A percentile compares a stretch with the other conserved stretches of the same genome.
Evolutionary conservation across 2,113 vertebrate genomes (phyloP).

Genomic region (Globicephala melas): DNA sequence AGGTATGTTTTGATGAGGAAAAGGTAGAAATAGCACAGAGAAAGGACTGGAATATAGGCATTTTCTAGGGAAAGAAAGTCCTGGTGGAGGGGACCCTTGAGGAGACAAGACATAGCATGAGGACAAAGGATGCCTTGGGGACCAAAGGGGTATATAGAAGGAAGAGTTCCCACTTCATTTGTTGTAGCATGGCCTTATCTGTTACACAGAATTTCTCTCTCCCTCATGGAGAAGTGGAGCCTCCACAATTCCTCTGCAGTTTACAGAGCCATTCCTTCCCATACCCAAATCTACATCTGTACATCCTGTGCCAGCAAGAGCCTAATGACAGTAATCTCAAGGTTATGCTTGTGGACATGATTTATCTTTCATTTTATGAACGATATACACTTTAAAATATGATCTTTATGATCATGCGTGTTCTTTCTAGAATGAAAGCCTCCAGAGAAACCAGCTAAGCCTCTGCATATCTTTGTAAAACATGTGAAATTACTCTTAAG

Average conservation of each 20-base stretch:
- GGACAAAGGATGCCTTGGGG: neutral
- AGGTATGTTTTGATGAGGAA: neutral
- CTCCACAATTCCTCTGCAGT: neutral
- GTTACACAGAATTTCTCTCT: neutral
- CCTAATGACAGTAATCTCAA: neutral
- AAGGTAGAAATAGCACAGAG: neutral
- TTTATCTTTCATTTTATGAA: conserved; percentile 26
- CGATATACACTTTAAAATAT: neutral
- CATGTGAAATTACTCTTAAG: neutral
- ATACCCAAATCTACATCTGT: neutral
- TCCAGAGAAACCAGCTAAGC: neutral
- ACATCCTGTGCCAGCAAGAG: neutral
- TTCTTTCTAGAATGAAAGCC: neutral
- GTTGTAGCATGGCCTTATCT: neutral
- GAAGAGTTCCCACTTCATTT: neutral
- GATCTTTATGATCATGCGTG: neutral
- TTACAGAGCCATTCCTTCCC: neutral
- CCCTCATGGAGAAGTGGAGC: neutral
- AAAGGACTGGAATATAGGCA: neutral
- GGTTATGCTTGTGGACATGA: neutral
- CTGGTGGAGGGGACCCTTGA: neutral
- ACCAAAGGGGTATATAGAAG: neutral
- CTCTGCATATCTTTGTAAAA: neutral
- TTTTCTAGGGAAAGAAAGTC: neutral
- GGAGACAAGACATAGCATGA: neutral